Percentiles rank a stretch among this genome's conserved stretches.
These are phyloP conservation scores for Pelobates fuscus DNA, from an alignment of 2,113 vertebrate species.

Conservation along the genomic window DNA sequence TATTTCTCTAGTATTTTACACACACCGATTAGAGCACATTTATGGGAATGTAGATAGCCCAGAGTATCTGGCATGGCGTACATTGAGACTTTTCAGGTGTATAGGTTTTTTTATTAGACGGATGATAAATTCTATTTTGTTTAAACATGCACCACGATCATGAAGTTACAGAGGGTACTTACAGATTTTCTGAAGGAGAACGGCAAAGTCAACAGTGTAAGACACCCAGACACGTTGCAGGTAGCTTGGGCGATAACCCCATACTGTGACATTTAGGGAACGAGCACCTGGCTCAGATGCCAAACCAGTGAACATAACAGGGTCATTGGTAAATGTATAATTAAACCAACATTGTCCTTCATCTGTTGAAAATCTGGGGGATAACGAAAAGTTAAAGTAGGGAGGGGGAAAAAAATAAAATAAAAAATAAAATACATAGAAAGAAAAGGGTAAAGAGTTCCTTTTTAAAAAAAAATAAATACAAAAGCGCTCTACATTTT, in stretches of 20 bases:
- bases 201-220: conserved; percentile 87
- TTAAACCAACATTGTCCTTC: conserved; percentile 90
- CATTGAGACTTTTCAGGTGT: too few relatives aligned
- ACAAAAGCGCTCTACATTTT: too few relatives aligned
- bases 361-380: conserved; percentile 86
- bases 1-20: too few relatives aligned
- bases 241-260: conserved; percentile 82
- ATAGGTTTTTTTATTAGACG: too few relatives aligned
- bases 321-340: conserved; percentile 76
- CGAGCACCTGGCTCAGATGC: conserved; percentile 87
- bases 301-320: conserved; percentile 85
- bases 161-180: conserved; percentile 56
- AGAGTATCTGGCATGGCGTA: too few relatives aligned
- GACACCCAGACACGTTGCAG: conserved; percentile 80
- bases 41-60: too few relatives aligned
- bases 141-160: too few relatives aligned
- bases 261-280: conserved; percentile 90
- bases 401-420: not conserved
- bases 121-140: too few relatives aligned
- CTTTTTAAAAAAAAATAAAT: too few relatives aligned
- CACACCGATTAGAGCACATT: too few relatives aligned
- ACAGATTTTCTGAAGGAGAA: conserved; percentile 84
- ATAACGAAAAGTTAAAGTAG: not conserved
- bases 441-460: too few relatives aligned
- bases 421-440: too few relatives aligned